Percentiles rank a stretch among this genome's conserved stretches.
These are phyloP conservation scores for Rhaphigaster nebulosa DNA, from an alignment of 2,888 invertebrate genomes.

Conservation along the genomic window DNA sequence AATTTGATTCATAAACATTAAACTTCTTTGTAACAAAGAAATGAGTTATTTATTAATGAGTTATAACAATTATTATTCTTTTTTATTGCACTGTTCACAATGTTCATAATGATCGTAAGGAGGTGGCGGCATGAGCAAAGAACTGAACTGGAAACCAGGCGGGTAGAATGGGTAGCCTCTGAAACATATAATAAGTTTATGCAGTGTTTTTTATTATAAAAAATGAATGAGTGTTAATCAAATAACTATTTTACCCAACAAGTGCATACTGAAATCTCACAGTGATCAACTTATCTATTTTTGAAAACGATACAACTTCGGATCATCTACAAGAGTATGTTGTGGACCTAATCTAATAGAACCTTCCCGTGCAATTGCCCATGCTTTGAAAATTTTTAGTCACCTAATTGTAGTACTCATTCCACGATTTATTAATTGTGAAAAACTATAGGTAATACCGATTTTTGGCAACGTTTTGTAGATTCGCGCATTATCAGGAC, in stretches of 20 bases:
- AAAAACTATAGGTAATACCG: too few relatives aligned
- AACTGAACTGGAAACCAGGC: conserved; percentile 61
- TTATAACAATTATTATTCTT: conserved; percentile 59
- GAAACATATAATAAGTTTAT: conserved; percentile 21
- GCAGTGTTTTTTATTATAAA: neutral
- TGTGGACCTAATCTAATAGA: too few relatives aligned
- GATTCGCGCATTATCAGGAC: too few relatives aligned
- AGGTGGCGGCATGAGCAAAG: conserved; percentile 62
- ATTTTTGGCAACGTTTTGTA: too few relatives aligned
- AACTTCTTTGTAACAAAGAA: neutral
- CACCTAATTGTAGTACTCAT: too few relatives aligned
- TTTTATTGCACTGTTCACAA: conserved; percentile 64
- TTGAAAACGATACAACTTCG: too few relatives aligned
- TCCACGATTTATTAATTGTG: too few relatives aligned
- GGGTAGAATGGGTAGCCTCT: conserved; percentile 63
- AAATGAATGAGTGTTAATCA: too few relatives aligned
- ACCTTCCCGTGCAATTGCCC: too few relatives aligned
- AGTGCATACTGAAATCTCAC: neutral
- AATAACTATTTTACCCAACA: neutral
- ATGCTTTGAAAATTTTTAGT: too few relatives aligned
- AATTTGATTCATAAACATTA: neutral
- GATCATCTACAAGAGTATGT: too few relatives aligned
- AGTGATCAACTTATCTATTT: too few relatives aligned
- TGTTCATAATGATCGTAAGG: conserved; percentile 62
- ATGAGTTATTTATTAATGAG: neutral